Percentiles rank a stretch among this genome's conserved stretches.
These are phyloP conservation scores for Etheostoma nigrum DNA, from an alignment of 2,797 vertebrate species.

Conservation along the genomic window DNA sequence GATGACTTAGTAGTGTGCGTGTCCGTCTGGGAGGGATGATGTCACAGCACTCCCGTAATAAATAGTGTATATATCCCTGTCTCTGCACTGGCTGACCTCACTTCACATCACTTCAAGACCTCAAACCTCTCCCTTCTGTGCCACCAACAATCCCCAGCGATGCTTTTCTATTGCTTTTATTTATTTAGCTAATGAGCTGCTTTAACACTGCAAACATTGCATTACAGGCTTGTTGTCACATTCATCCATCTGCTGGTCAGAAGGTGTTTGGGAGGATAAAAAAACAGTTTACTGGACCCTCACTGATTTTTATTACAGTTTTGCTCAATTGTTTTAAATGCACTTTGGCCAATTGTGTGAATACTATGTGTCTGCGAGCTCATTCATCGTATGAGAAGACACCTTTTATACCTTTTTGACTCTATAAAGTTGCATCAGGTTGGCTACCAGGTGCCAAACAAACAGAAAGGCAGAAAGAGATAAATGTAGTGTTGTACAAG, in stretches of 20 bases:
- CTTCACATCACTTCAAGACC: slow-evolving; percentile 19
- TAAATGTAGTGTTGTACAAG: too few relatives aligned
- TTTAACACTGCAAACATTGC: slow-evolving; percentile 30
- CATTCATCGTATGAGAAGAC: too few relatives aligned
- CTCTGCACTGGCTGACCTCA: slow-evolving; percentile 37
- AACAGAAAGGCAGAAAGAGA: too few relatives aligned
- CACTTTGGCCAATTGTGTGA: neutral
- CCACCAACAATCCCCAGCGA: slow-evolving; percentile 6
- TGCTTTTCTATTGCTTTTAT: slow-evolving; percentile 6
- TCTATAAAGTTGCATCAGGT: too few relatives aligned
- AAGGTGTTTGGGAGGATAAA: neutral
- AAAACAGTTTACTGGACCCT: neutral
- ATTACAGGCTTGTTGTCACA: slow-evolving; percentile 33
- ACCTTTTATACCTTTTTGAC: too few relatives aligned
- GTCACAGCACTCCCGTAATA: slow-evolving; percentile 24
- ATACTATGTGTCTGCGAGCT: too few relatives aligned
- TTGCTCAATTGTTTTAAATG: neutral
- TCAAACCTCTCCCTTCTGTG: slow-evolving; percentile 13
- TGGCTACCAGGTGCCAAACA: too few relatives aligned
- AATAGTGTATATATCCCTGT: slow-evolving; percentile 31
- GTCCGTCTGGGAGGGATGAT: slow-evolving; percentile 31
- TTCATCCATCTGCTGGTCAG: slow-evolving; percentile 38
- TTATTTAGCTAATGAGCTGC: slow-evolving; percentile 55
- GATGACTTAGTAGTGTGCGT: slow-evolving; percentile 40
- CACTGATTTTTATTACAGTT: neutral